Percentiles rank a stretch among this genome's conserved stretches.
These are phyloP conservation scores for Quadriops clusia DNA, from an alignment of 2,888 invertebrate genomes.

Conservation along the genomic window DNA sequence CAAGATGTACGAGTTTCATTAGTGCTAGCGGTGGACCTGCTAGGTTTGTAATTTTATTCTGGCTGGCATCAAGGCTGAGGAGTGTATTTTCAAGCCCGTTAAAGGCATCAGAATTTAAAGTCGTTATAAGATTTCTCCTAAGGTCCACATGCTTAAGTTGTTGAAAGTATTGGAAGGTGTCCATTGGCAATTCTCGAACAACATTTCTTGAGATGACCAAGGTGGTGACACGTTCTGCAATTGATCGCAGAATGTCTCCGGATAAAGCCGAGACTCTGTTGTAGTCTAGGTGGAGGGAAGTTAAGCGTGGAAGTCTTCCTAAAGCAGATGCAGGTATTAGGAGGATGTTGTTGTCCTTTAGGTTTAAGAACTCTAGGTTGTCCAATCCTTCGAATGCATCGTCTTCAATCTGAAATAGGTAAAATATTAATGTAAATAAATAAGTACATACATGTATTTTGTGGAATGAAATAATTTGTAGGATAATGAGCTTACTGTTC, in stretches of 20 bases:
- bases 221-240: constrained; percentile 55
- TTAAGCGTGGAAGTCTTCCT: constrained; percentile 62
- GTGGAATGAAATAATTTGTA: background rate
- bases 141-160: constrained; percentile 61
- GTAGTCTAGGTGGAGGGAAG: constrained; percentile 66
- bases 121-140: constrained; percentile 65
- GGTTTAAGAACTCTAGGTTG: constrained; percentile 60
- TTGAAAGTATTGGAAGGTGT: constrained; percentile 69
- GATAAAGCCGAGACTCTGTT: constrained; percentile 80
- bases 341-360: constrained; percentile 80
- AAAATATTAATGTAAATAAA: constrained; percentile 9
- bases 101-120: constrained; percentile 62
- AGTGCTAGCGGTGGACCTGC: constrained; percentile 52
- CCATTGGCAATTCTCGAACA: constrained; percentile 71
- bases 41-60: constrained; percentile 60
- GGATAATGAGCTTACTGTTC: constrained; percentile 54
- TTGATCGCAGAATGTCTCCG: constrained; percentile 60
- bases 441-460: constrained; percentile 3
- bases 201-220: constrained; percentile 73
- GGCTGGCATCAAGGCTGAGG: constrained; percentile 56
- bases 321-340: constrained; percentile 74
- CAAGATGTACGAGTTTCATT: constrained; percentile 53
- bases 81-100: constrained; percentile 63
- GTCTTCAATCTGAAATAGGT: constrained; percentile 64
- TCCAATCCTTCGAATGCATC: constrained; percentile 75